Conservation (phyloP, 2,888 invertebrate species). For the Xanthia icteritia region DNA sequence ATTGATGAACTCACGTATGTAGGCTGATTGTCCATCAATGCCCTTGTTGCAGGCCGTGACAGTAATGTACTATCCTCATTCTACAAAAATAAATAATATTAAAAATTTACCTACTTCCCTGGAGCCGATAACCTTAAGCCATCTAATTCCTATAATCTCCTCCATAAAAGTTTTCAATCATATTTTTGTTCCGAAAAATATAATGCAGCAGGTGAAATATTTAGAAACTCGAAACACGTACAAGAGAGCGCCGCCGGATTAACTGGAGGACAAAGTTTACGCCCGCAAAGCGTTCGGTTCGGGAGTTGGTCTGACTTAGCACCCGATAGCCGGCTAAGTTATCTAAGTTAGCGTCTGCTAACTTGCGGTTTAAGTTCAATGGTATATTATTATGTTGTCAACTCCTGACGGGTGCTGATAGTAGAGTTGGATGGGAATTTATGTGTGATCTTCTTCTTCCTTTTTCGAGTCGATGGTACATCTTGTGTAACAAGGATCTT, state of each 20-base stretch:
- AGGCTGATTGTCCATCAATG: too few relatives aligned
- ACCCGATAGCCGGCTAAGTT: constrained; percentile 85
- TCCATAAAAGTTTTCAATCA: constrained; percentile 15
- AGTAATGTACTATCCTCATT: too few relatives aligned
- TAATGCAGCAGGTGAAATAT: constrained; percentile 22
- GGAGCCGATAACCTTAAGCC: background rate
- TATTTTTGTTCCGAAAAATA: constrained; percentile 12
- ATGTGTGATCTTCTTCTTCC: background rate
- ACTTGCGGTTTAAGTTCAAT: constrained; percentile 84
- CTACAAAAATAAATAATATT: background rate
- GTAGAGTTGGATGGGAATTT: constrained; percentile 33
- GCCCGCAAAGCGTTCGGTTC: constrained; percentile 83
- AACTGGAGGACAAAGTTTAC: constrained; percentile 78
- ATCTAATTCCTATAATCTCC: constrained; percentile 11
- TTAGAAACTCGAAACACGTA: constrained; percentile 50
- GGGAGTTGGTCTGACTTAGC: constrained; percentile 85
- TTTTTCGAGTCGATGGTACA: constrained; percentile 1
- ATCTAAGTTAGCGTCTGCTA: constrained; percentile 82
- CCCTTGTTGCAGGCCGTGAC: too few relatives aligned
- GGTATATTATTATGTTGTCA: constrained; percentile 84
- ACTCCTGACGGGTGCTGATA: constrained; percentile 68
- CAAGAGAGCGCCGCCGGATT: constrained; percentile 66
- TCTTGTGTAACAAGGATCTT: background rate
- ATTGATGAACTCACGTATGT: too few relatives aligned
- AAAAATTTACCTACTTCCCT: background rate